A percentile compares a stretch with the other conserved stretches of the same genome.
Conservation (phyloP, 2,113 vertebrate species). For the Catharus minimus region DNA sequence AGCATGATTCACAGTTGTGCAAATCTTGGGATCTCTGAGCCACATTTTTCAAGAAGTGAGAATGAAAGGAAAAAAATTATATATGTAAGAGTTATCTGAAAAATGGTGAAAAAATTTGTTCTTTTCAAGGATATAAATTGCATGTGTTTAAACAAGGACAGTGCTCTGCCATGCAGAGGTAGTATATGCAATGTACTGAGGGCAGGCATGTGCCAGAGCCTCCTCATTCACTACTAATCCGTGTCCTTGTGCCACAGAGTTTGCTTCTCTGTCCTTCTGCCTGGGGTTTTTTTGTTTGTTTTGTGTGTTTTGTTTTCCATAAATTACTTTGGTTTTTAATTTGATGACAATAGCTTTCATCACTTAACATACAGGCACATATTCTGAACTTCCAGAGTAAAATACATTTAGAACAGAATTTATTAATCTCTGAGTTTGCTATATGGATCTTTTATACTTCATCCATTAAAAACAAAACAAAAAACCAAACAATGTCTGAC, state of each 20-base stretch:
- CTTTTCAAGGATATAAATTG: neutral
- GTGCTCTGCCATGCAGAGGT: neutral
- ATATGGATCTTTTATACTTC: neutral
- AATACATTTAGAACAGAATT: neutral
- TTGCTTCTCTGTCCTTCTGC: neutral
- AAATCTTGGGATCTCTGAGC: neutral
- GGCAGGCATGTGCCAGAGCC: neutral
- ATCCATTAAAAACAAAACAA: neutral
- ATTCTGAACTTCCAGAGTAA: neutral
- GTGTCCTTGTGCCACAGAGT: neutral
- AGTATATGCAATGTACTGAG: neutral
- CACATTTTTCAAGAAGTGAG: neutral
- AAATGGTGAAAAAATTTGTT: rapidly evolving
- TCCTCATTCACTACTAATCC: neutral
- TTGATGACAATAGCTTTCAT: neutral
- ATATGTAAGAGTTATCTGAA: neutral
- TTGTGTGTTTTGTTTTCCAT: neutral
- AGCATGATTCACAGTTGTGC: neutral
- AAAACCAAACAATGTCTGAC: neutral
- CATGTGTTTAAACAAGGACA: neutral
- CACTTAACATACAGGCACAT: neutral
- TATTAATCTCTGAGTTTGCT: neutral
- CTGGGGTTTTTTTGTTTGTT: neutral
- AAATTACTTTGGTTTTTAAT: neutral
- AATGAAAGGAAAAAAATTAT: neutral